Percentiles rank a stretch among this genome's conserved stretches.
Evolutionary conservation across 2,888 invertebrate genomes (phyloP).

Genomic region (Drosophila atroscutellata): DNA sequence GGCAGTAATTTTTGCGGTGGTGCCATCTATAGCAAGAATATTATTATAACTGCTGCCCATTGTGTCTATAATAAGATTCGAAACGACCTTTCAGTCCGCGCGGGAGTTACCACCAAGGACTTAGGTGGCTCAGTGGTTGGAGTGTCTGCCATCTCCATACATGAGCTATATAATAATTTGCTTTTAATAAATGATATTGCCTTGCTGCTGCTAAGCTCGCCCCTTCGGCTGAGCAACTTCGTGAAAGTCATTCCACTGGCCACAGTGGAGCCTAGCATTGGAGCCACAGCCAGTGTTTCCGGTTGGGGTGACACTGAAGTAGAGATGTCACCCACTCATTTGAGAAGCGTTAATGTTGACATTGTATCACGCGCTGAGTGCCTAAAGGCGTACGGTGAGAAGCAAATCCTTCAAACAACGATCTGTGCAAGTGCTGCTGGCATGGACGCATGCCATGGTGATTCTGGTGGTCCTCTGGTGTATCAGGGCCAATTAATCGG

Average conservation of each 20-base stretch:
- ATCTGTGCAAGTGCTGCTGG: background rate
- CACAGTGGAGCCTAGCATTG: background rate
- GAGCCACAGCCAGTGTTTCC: background rate
- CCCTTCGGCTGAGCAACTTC: background rate
- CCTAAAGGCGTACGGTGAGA: background rate
- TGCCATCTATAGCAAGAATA: background rate
- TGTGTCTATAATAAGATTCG: rapidly evolving
- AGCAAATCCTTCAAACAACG: background rate
- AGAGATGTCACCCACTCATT: background rate
- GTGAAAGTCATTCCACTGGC: background rate
- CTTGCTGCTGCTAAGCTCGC: background rate
- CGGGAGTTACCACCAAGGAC: background rate
- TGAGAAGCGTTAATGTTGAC: background rate
- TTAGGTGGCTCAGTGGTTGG: background rate
- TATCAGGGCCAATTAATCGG: background rate
- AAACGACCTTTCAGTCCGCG: background rate
- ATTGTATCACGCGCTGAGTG: background rate
- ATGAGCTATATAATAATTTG: background rate
- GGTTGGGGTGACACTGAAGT: background rate
- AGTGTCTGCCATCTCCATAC: background rate
- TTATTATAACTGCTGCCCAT: background rate
- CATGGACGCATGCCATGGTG: background rate
- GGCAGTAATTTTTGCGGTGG: background rate
- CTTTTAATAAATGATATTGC: background rate
- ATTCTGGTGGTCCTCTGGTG: background rate